Evolutionary conservation across 1,140 invertebrate species (phyloP).

Genomic region (Drosophila melanogaster): DNA sequence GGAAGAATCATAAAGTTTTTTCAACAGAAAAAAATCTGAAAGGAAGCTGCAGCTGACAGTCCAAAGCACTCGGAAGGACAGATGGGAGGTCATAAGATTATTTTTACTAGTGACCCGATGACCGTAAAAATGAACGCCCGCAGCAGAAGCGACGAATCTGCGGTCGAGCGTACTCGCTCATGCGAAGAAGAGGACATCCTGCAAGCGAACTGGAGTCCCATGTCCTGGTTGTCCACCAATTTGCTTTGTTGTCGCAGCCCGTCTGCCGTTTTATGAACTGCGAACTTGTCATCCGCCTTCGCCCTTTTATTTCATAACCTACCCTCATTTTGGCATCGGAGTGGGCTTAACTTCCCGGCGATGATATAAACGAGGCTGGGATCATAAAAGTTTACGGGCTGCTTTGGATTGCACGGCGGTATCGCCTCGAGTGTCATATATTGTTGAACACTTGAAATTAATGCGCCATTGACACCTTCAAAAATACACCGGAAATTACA

Average conservation of each 20-base stretch:
- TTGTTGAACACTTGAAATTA: conserved; percentile 45
- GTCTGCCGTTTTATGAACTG: conserved; percentile 57
- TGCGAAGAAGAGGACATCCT: conserved; percentile 47
- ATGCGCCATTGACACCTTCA: conserved; percentile 57
- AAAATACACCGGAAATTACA: conserved; percentile 19
- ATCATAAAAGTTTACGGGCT: conserved; percentile 34
- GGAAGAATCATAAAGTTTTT: neutral
- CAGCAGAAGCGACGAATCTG: conserved; percentile 32
- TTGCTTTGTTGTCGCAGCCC: conserved; percentile 57
- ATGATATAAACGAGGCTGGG: conserved; percentile 31
- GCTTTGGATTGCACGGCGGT: conserved; percentile 13
- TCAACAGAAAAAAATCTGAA: neutral
- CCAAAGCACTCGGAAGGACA: conserved; percentile 28
- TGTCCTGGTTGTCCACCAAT: conserved; percentile 49
- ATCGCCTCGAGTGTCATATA: conserved; percentile 22
- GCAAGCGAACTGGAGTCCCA: conserved; percentile 1
- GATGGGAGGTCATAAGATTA: conserved; percentile 58
- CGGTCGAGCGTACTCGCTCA: conserved; percentile 36
- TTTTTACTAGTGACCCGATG: conserved; percentile 47
- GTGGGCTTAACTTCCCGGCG: conserved; percentile 4
- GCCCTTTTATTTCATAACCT: conserved; percentile 30
- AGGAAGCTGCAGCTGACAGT: conserved; percentile 24
- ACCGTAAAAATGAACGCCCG: conserved; percentile 52
- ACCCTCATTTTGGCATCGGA: conserved; percentile 18
- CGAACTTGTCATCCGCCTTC: conserved; percentile 44